Evolutionary conservation across 2,113 vertebrate genomes (phyloP).

Genomic region (Brienomyrus brachyistius): DNA sequence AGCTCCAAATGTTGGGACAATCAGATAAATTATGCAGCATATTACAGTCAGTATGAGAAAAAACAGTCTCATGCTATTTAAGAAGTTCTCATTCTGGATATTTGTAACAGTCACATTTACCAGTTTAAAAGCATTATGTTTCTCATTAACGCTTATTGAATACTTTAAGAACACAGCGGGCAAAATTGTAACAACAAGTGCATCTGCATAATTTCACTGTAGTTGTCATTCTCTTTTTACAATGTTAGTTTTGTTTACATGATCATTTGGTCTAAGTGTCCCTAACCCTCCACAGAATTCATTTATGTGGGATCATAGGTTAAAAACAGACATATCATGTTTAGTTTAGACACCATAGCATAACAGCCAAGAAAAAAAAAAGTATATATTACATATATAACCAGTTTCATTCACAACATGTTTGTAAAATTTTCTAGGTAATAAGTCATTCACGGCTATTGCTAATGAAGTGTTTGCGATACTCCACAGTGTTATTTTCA

Average conservation of each 20-base stretch:
- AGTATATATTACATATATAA: background rate
- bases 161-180: background rate
- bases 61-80: slow-evolving; percentile 11
- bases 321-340: background rate
- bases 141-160: background rate
- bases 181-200: background rate
- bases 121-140: background rate
- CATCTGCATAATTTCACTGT: background rate
- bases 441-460: slow-evolving; percentile 8
- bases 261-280: background rate
- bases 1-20: background rate
- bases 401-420: slow-evolving; percentile 11
- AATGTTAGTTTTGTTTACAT: background rate
- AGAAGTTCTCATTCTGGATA: background rate
- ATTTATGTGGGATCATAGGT: background rate
- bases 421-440: slow-evolving; percentile 1
- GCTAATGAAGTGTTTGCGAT: background rate
- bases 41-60: background rate
- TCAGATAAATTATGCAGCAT: background rate
- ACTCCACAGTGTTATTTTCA: slow-evolving; percentile 7
- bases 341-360: slow-evolving; percentile 9
- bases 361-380: background rate
- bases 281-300: background rate
- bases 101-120: background rate
- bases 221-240: background rate